A percentile compares a stretch with the other conserved stretches of the same genome.
These are phyloP conservation scores for Eumerus sabulonum DNA, from an alignment of 2,888 invertebrate species.

Conservation along the genomic window DNA sequence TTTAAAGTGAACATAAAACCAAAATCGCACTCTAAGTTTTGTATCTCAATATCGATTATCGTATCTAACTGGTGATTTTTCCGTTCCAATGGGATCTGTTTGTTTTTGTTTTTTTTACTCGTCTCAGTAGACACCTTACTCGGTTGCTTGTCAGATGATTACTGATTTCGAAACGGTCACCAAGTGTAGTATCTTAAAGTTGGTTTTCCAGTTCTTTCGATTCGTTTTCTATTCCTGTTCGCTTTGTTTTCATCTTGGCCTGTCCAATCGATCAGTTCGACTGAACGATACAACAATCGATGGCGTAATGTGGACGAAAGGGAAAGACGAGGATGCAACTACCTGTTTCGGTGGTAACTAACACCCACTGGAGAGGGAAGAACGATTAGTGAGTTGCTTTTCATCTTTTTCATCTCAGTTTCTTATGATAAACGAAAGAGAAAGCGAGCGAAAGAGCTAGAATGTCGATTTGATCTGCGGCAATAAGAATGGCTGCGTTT, in stretches of 20 bases:
- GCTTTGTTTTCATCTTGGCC: conserved; percentile 4
- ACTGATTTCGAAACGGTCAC: conserved; percentile 78
- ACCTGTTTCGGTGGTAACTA: conserved; percentile 9
- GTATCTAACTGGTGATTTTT: neutral
- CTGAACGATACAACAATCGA: conserved; percentile 27
- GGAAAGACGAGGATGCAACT: conserved; percentile 18
- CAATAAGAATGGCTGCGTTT: conserved; percentile 65
- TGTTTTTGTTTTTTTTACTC: conserved; percentile 16
- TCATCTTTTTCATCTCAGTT: no score
- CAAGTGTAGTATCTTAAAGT: conserved; percentile 54
- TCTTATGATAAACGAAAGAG: conserved; percentile 15
- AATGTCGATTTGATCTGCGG: conserved; percentile 24
- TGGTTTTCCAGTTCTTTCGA: conserved; percentile 36
- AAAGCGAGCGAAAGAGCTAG: conserved; percentile 25
- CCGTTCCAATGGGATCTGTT: neutral
- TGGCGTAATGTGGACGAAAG: conserved; percentile 28
- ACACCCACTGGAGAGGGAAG: conserved; percentile 4
- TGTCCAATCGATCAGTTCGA: conserved; percentile 39
- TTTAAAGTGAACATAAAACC: conserved; percentile 26
- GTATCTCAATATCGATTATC: conserved; percentile 3
- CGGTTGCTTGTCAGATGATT: conserved; percentile 77
- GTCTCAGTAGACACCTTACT: conserved; percentile 70
- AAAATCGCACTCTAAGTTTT: conserved; percentile 9
- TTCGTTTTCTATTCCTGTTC: no score
- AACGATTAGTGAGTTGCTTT: no score